These are phyloP conservation scores for Gavialis gangeticus DNA, from an alignment of 2,113 vertebrate genomes.

Conservation along the genomic window DNA sequence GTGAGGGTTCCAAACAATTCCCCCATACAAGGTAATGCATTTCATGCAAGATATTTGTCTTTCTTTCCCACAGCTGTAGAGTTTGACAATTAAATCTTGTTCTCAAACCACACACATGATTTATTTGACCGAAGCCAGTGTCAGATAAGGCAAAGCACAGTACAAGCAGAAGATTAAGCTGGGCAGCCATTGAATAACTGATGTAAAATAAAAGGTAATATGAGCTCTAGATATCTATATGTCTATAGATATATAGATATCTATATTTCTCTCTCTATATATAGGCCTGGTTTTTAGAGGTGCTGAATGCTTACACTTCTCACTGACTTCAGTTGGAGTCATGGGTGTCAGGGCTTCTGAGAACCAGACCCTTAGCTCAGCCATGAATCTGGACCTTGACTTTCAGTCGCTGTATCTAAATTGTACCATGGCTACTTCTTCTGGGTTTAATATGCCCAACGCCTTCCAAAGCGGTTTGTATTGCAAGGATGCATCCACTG, in stretches of 20 bases:
- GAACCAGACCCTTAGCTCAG: background rate
- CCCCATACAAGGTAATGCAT: background rate
- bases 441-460: background rate
- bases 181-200: background rate
- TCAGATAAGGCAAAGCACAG: background rate
- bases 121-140: background rate
- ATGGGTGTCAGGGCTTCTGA: background rate
- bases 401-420: background rate
- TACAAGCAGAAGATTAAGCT: background rate
- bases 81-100: background rate
- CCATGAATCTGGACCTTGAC: background rate
- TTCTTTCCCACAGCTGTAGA: background rate
- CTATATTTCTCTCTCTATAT: background rate
- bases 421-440: background rate
- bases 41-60: background rate
- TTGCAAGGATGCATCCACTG: constrained; percentile 69
- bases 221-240: background rate
- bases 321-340: background rate
- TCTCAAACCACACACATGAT: background rate
- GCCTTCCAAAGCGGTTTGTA: constrained; percentile 6
- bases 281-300: background rate
- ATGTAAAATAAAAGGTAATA: background rate
- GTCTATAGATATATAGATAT: background rate
- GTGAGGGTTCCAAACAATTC: background rate
- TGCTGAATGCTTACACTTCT: background rate